Evolutionary conservation across 1,140 invertebrate genomes (phyloP).

Genomic region (Drusus annulatus): DNA sequence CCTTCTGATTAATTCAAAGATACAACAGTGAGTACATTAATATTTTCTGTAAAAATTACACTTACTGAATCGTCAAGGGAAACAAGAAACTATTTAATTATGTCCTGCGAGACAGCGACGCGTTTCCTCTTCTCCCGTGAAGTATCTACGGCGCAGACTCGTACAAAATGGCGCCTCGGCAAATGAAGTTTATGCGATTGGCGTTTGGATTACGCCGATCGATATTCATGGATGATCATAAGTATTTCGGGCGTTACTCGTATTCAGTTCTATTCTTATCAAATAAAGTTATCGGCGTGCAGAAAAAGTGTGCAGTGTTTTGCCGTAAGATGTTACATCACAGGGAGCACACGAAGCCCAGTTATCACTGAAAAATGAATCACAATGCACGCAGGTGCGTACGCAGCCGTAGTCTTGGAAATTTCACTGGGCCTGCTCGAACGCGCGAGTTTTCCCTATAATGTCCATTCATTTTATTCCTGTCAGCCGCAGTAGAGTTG

Average conservation of each 20-base stretch:
- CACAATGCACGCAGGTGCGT: constrained; percentile 89
- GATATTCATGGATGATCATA: constrained; percentile 71
- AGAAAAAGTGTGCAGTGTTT: constrained; percentile 67
- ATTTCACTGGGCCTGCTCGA: constrained; percentile 87
- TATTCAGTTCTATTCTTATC: constrained; percentile 66
- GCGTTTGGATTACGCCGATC: constrained; percentile 70
- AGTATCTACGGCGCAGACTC: constrained; percentile 56
- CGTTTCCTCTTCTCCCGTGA: constrained; percentile 63
- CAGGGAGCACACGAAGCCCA: constrained; percentile 64
- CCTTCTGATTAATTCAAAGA: constrained; percentile 22
- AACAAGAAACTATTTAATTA: constrained; percentile 53
- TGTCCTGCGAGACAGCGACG: constrained; percentile 66
- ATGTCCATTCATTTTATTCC: constrained; percentile 71
- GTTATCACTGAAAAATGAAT: constrained; percentile 70
- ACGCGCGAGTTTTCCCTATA: constrained; percentile 69
- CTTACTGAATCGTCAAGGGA: constrained; percentile 28
- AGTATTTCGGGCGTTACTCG: constrained; percentile 67
- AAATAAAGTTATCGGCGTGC: constrained; percentile 66
- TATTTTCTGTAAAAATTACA: constrained; percentile 32
- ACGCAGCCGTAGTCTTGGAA: constrained; percentile 88
- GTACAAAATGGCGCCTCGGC: constrained; percentile 70
- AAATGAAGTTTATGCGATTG: constrained; percentile 69
- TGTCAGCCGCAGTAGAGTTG: constrained; percentile 65
- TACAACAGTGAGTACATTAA: constrained; percentile 42
- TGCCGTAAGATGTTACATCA: constrained; percentile 69